phyloP scores from a whole-genome alignment of 2,888 invertebrate genomes.

The Macrophya alboannulata region DNA sequence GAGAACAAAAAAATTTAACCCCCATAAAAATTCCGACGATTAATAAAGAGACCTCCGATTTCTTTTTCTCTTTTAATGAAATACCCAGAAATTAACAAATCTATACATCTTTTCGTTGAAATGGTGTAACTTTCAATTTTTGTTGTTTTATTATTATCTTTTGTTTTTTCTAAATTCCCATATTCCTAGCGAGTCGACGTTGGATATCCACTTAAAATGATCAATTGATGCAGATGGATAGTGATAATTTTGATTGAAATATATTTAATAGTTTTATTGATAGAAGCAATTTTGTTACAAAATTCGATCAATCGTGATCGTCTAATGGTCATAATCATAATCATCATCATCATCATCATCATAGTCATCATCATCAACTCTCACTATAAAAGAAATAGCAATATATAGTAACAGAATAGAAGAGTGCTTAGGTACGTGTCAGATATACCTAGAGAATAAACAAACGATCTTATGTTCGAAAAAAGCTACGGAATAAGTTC shows the following conservation, averaged over 20 bases:
- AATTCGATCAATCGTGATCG: constrained; percentile 67
- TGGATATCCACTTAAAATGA: constrained; percentile 24
- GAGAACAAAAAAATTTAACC: neutral
- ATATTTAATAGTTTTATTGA: constrained; percentile 69
- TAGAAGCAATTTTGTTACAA: constrained; percentile 71
- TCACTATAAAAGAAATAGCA: constrained; percentile 61
- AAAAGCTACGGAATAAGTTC: constrained; percentile 59
- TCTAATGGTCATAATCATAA: constrained; percentile 60
- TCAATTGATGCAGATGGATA: constrained; percentile 8
- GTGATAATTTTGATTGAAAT: constrained; percentile 26
- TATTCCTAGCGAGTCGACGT: neutral
- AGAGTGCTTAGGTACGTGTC: constrained; percentile 61
- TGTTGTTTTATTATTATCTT: neutral
- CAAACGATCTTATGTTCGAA: constrained; percentile 56
- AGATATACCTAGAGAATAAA: constrained; percentile 55
- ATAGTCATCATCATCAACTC: constrained; percentile 61
- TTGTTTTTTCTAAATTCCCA: neutral
- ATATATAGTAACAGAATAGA: constrained; percentile 62
- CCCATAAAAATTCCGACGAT: neutral
- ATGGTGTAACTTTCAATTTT: neutral
- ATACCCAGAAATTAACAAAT: constrained; percentile 1
- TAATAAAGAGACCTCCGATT: neutral
- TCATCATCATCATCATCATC: constrained; percentile 61
- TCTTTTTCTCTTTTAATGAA: neutral
- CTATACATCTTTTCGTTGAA: constrained; percentile 1